Evolutionary conservation across 1,140 invertebrate genomes (phyloP).

Genomic region (Drosophila carrolli): DNA sequence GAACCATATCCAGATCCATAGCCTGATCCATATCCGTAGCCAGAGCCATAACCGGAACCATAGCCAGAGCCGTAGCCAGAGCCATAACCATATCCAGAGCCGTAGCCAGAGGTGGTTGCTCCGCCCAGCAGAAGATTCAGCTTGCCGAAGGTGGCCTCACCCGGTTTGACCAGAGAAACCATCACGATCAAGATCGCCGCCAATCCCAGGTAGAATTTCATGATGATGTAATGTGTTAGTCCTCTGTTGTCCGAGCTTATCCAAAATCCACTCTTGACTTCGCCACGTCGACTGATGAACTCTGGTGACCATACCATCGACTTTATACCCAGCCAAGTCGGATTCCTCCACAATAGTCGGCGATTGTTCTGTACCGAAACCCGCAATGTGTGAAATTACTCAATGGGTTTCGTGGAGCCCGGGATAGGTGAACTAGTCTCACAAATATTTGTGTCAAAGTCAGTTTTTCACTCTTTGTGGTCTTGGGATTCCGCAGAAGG

Average conservation of each 20-base stretch:
- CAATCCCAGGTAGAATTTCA: constrained; percentile 48
- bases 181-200: constrained; percentile 14
- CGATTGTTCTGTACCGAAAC: constrained; percentile 52
- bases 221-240: constrained; percentile 24
- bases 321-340: constrained; percentile 50
- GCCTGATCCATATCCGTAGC: constrained; percentile 31
- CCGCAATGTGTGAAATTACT: constrained; percentile 65
- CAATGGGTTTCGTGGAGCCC: constrained; percentile 36
- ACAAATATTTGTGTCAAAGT: constrained; percentile 69
- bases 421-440: constrained; percentile 15
- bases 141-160: constrained; percentile 68
- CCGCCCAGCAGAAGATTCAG: constrained; percentile 64
- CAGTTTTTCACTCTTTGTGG: constrained; percentile 38
- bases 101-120: constrained; percentile 43
- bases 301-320: constrained; percentile 41
- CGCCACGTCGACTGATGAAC: constrained; percentile 61
- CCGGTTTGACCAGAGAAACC: constrained; percentile 21
- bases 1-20: constrained; percentile 39
- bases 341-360: constrained; percentile 38
- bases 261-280: constrained; percentile 25
- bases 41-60: constrained; percentile 24
- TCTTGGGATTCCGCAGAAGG: constrained; percentile 16
- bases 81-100: constrained; percentile 31
- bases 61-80: constrained; percentile 34
- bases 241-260: constrained; percentile 17